Conservation (phyloP, 2,797 vertebrate genomes). For the Pseudocheirus occidentalis region DNA sequence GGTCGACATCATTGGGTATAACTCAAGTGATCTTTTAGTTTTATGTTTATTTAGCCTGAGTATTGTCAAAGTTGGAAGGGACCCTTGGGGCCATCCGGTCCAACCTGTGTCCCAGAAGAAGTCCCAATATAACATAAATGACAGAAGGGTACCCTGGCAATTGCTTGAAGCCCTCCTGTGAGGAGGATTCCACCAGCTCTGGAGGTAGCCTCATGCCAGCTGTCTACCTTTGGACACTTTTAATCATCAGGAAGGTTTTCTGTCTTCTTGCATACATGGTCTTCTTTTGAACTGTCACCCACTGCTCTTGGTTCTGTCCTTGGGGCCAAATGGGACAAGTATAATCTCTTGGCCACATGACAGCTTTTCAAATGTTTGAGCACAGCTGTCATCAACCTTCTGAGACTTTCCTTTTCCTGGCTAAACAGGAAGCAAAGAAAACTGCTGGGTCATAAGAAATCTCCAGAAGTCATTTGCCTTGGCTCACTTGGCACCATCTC, state of each 20-base stretch:
- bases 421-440: background rate
- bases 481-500: background rate
- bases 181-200: background rate
- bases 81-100: background rate
- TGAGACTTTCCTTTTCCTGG: background rate
- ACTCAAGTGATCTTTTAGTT: background rate
- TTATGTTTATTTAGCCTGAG: background rate
- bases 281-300: background rate
- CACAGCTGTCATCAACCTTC: background rate
- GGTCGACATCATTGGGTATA: background rate
- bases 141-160: background rate
- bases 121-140: background rate
- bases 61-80: constrained; percentile 9
- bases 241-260: background rate
- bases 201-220: background rate
- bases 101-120: background rate
- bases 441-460: background rate
- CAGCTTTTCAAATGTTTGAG: background rate
- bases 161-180: background rate
- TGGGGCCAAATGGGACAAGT: background rate
- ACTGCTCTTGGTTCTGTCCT: background rate
- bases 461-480: background rate
- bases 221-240: background rate
- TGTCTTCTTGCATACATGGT: background rate
- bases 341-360: background rate